Percentiles rank a stretch among this genome's conserved stretches.
phyloP scores from a whole-genome alignment of 23 tunicate genomes.

The Aplidium turbinatum region DNA sequence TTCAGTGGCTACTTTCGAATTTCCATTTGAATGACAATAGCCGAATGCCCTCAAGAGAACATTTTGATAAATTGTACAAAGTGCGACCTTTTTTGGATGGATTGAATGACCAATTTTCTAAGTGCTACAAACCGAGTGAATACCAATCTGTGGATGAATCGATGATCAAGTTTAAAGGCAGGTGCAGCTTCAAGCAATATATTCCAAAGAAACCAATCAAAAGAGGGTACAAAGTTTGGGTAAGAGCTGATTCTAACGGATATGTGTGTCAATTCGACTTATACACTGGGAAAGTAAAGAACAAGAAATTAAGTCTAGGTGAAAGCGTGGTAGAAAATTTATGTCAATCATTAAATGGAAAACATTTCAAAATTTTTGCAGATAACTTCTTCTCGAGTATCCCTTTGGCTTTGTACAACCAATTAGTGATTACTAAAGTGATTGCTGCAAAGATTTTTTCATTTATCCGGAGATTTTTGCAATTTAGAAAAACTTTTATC shows the following conservation, averaged over 20 bases:
- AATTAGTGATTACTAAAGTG: no score
- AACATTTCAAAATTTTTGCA: conserved; percentile 10
- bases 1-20: conserved; percentile 20
- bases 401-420: no score
- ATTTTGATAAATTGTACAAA: conserved; percentile 18
- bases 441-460: no score
- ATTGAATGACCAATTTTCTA: conserved; percentile 10
- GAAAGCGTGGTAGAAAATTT: conserved; percentile 20
- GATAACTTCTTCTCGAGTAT: conserved; percentile 21
- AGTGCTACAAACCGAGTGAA: conserved; percentile 20
- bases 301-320: conserved; percentile 10
- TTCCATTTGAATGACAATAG: conserved; percentile 9
- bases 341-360: not conserved
- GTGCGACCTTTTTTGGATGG: conserved; percentile 1
- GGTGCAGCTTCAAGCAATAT: conserved; percentile 14
- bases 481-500: no score
- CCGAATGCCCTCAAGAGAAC: conserved; percentile 16
- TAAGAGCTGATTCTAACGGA: conserved; percentile 6
- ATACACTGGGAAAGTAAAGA: conserved; percentile 12
- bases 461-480: no score
- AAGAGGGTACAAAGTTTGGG: conserved; percentile 26
- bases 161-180: conserved; percentile 20
- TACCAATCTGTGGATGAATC: conserved; percentile 18
- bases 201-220: conserved; percentile 16
- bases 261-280: conserved; percentile 6